Percentiles rank a stretch among this genome's conserved stretches.
phyloP scores from a whole-genome alignment of 1,140 invertebrate species.

The Leguminivora glycinivorella region DNA sequence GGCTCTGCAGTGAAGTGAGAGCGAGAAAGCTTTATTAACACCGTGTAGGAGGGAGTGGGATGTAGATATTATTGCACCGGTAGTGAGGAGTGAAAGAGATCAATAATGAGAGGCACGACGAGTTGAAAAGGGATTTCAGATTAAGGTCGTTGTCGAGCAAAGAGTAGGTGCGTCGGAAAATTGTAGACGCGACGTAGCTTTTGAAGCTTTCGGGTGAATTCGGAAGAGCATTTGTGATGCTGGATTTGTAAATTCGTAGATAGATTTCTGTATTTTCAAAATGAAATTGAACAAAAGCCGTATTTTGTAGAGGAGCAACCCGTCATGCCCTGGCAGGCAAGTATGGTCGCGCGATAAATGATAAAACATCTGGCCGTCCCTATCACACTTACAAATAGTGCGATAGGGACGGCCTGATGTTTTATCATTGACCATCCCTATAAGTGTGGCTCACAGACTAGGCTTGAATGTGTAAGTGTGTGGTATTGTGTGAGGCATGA shows the following conservation, averaged over 20 bases:
- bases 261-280: not conserved
- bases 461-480: too few species aligned
- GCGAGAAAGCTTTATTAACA: slow-evolving; percentile 47
- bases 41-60: slow-evolving; percentile 46
- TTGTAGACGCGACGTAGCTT: slow-evolving; percentile 34
- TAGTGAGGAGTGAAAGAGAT: slow-evolving; percentile 79
- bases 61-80: slow-evolving; percentile 73
- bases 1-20: slow-evolving; percentile 74
- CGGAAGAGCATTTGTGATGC: not conserved
- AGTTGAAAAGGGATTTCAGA: slow-evolving; percentile 80
- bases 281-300: too few species aligned
- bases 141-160: slow-evolving; percentile 78
- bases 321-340: too few species aligned
- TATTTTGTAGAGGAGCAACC: too few species aligned
- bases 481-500: too few species aligned
- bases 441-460: too few species aligned
- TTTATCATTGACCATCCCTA: too few species aligned
- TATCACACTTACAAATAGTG: too few species aligned
- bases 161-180: slow-evolving; percentile 63
- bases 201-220: not conserved
- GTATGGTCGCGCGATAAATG: too few species aligned
- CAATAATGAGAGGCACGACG: slow-evolving; percentile 78
- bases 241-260: not conserved
- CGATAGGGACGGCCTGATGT: too few species aligned
- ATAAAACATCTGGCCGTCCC: too few species aligned